Percentiles rank a stretch among this genome's conserved stretches.
Evolutionary conservation across 2,797 vertebrate genomes (phyloP).

Genomic region (Propithecus deckenii): DNA sequence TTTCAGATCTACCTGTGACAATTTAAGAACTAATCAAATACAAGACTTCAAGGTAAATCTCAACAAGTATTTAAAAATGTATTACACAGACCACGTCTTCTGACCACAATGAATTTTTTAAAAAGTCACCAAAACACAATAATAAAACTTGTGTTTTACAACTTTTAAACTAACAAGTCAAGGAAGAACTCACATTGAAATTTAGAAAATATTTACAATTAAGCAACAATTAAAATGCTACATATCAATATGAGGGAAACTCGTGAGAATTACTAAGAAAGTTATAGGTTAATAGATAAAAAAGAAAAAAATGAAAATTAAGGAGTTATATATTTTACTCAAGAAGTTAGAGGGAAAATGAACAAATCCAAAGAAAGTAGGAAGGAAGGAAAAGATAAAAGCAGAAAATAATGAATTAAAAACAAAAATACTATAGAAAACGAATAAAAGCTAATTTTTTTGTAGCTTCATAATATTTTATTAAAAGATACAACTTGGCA

Average conservation of each 20-base stretch:
- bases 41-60: not conserved
- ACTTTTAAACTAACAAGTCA: not conserved
- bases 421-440: too few relatives aligned
- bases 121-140: not conserved
- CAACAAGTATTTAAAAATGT: not conserved
- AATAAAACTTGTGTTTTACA: not conserved
- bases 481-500: conserved; percentile 24
- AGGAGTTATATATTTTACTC: too few relatives aligned
- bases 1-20: not conserved
- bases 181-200: not conserved
- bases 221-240: not conserved
- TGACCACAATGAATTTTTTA: not conserved
- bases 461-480: conserved; percentile 23
- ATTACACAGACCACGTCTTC: not conserved
- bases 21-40: not conserved
- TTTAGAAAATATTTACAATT: not conserved
- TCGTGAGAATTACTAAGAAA: not conserved
- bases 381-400: too few relatives aligned
- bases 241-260: not conserved
- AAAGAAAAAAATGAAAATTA: not conserved
- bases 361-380: too few relatives aligned
- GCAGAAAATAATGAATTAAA: too few relatives aligned
- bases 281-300: too few relatives aligned
- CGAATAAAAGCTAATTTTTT: too few relatives aligned
- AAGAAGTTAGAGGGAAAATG: too few relatives aligned